Base-by-base conservation (phyloP, 2,113 vertebrate genomes). In the Poeciliopsis turrubarensis region DNA sequence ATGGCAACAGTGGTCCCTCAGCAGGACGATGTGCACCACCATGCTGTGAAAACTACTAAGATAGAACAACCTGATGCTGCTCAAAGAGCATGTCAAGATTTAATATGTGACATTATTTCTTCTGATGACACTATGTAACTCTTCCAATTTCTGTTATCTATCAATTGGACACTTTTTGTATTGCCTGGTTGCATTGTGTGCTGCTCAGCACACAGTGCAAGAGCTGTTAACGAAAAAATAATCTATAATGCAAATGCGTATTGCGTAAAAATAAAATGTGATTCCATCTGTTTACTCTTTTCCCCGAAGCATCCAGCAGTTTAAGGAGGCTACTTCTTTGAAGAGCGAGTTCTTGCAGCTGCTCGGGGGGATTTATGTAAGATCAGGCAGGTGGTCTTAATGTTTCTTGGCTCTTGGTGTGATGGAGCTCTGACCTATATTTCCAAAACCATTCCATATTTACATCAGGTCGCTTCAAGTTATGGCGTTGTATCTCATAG, bases 331-430 rank as follows among this genome's bases (percentile, higher is more conserved):
- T 57, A 13, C 47, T 17, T 51, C 11, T 69, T 65, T 26, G n/a
- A 65, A 65, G 61, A 51, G 29, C 54, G 14, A 34, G 29, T 44
- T 64, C 27, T 25, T 65, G 30, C 15, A 60, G 34, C 70, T 31
- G 60, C 60, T 62, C 1, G 8, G n/a, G 60, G 39, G 37, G 4
- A 29, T 72, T 44, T 13, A n/a, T 10, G 9, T 37, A 62, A 22
- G 37, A 47, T 22, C 34, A 25, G 27, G 60, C 70, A 72, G 34
- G 37, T 72, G 70, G 70, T 25, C 44, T 72, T 64, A 29, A 65
- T 73, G 37, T 65, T 70, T 39, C 37, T 25, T 34, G 41, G 19
- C 2, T 69, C 37, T 60, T 5, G 19, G 26, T 64, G 2, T 44
- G 11, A 34, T 51, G 61, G 14, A 60, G 5, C 4, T 70, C 3